Evolutionary conservation across 2,797 vertebrate genomes (phyloP).

Genomic region (Gastrophryne carolinensis): DNA sequence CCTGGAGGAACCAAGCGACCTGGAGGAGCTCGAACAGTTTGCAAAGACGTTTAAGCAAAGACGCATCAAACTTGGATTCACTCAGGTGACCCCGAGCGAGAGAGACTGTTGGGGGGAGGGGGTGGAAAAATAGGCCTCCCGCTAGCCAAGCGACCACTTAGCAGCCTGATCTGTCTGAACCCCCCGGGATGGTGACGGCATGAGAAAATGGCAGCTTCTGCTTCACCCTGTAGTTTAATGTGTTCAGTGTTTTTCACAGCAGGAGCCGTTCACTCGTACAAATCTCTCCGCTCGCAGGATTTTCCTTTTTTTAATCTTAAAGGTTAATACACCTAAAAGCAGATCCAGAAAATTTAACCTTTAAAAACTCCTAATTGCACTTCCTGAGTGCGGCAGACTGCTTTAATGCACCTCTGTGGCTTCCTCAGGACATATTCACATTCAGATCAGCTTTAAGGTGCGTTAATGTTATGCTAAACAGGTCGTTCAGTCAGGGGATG

Average conservation of each 20-base stretch:
- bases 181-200: constrained; percentile 53
- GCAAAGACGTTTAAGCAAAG: constrained; percentile 99
- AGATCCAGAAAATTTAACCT: constrained; percentile 54
- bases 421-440: too few species aligned
- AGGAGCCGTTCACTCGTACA: constrained; percentile 55
- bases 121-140: background rate
- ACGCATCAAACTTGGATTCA: constrained; percentile 98
- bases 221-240: constrained; percentile 57
- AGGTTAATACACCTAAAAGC: constrained; percentile 59
- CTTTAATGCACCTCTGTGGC: too few species aligned
- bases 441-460: constrained; percentile 30
- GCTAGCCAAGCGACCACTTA: background rate
- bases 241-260: constrained; percentile 58
- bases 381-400: constrained; percentile 55
- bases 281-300: constrained; percentile 54
- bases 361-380: constrained; percentile 53
- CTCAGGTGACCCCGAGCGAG: constrained; percentile 82
- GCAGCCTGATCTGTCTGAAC: constrained; percentile 47
- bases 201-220: constrained; percentile 52
- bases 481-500: too few species aligned
- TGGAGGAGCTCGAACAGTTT: constrained; percentile 99
- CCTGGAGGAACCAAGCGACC: constrained; percentile 97
- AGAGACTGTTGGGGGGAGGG: background rate
- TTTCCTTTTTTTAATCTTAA: constrained; percentile 59
- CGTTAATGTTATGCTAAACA: constrained; percentile 41